These are phyloP conservation scores for Diadumene lineata DNA, from an alignment of 92 coral and sea anemone species.

Conservation along the genomic window DNA sequence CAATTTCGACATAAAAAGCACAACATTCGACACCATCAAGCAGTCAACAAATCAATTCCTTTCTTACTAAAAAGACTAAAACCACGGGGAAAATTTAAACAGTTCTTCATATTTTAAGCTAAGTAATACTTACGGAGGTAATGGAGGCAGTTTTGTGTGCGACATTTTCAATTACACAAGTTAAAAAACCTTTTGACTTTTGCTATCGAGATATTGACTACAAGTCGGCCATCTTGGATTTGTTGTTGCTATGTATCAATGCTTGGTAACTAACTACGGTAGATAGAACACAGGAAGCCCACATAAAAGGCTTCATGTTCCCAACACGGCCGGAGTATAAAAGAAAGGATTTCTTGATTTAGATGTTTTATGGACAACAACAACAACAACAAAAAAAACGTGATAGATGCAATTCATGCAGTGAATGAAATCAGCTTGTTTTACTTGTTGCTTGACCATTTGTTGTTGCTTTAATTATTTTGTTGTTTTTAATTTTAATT, in stretches of 20 bases:
- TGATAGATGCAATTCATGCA: too few relatives aligned
- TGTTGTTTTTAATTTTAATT: too few relatives aligned
- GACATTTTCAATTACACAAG: constrained; percentile 55
- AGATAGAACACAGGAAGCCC: constrained; percentile 24
- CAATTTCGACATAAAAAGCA: background rate
- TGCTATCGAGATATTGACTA: constrained; percentile 2
- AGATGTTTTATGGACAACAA: too few relatives aligned
- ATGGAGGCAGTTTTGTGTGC: constrained; percentile 86
- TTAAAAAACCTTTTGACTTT: constrained; percentile 7
- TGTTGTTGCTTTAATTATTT: too few relatives aligned
- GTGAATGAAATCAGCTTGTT: too few relatives aligned
- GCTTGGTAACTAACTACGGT: constrained; percentile 35
- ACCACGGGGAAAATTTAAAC: background rate
- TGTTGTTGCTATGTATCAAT: constrained; percentile 39
- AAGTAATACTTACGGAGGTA: constrained; percentile 93
- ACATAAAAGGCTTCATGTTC: too few relatives aligned
- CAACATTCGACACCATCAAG: background rate
- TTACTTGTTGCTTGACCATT: too few relatives aligned
- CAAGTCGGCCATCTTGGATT: constrained; percentile 39
- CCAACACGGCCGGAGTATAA: too few relatives aligned
- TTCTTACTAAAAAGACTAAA: background rate
- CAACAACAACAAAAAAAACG: too few relatives aligned
- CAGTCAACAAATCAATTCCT: background rate
- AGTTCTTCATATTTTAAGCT: background rate
- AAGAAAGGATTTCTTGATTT: too few relatives aligned